Percentiles rank a stretch among this genome's conserved stretches.
Evolutionary conservation across 2,888 invertebrate genomes (phyloP).

Genomic region (Corythucha ciliata): DNA sequence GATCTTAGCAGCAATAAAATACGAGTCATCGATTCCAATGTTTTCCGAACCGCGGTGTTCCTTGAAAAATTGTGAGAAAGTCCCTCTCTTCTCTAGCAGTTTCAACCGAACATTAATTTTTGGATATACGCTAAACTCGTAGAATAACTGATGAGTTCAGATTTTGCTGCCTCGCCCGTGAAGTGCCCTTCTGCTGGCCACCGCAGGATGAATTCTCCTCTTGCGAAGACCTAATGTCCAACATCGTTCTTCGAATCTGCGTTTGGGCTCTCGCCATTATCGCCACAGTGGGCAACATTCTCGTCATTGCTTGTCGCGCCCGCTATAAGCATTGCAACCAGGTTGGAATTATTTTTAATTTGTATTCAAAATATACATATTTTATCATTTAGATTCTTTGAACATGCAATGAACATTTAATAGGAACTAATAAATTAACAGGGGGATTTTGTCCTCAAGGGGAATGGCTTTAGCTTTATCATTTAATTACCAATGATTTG

Average conservation of each 20-base stretch:
- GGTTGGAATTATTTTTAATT: constrained; percentile 37
- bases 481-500: no score
- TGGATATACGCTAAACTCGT: background rate
- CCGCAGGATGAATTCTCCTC: constrained; percentile 42
- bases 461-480: no score
- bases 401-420: no score
- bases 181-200: constrained; percentile 37
- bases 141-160: constrained; percentile 39
- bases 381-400: no score
- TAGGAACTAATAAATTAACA: no score
- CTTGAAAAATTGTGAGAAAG: constrained; percentile 36
- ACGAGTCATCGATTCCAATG: constrained; percentile 36
- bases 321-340: constrained; percentile 42
- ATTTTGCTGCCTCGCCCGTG: constrained; percentile 38
- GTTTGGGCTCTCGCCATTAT: constrained; percentile 41
- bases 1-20: constrained; percentile 37
- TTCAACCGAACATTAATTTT: background rate
- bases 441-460: no score
- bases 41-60: constrained; percentile 35
- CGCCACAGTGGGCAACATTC: constrained; percentile 41
- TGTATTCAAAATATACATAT: no score
- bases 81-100: background rate
- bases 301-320: constrained; percentile 42
- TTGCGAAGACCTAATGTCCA: constrained; percentile 43
- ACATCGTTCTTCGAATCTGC: constrained; percentile 41